A percentile compares a stretch with the other conserved stretches of the same genome.
These are phyloP conservation scores for Drosophila elegans DNA, from an alignment of 1,140 invertebrate species.

Conservation along the genomic window DNA sequence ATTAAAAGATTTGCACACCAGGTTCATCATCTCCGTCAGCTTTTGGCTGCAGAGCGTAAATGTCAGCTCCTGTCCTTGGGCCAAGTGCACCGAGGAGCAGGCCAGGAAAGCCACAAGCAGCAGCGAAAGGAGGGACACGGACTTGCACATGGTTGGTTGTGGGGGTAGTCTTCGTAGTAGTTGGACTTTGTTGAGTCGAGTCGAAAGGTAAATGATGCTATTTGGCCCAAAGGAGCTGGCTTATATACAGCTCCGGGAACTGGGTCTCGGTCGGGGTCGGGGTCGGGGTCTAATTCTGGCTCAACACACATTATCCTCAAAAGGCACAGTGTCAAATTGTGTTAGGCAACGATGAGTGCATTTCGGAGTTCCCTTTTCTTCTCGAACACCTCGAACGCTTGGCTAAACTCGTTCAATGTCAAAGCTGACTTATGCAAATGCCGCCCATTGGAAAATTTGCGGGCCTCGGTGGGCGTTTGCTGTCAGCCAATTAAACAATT, in stretches of 20 bases:
- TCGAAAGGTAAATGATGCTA: conserved; percentile 59
- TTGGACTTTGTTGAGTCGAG: conserved; percentile 15
- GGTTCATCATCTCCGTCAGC: conserved; percentile 47
- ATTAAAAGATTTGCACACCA: conserved; percentile 50
- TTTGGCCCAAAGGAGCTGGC: conserved; percentile 15
- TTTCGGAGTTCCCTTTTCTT: conserved; percentile 12
- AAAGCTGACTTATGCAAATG: conserved; percentile 80
- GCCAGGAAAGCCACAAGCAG: conserved; percentile 18
- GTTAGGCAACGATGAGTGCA: conserved; percentile 73
- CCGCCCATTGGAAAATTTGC: conserved; percentile 5
- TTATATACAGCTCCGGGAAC: conserved; percentile 58
- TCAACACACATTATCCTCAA: conserved; percentile 25
- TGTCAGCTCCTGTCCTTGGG: conserved; percentile 4
- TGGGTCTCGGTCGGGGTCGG: conserved; percentile 17
- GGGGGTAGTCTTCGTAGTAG: no score
- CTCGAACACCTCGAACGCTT: conserved; percentile 17
- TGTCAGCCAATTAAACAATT: conserved; percentile 82
- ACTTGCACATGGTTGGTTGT: conserved; percentile 14
- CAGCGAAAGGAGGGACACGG: conserved; percentile 3
- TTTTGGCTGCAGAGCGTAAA: conserved; percentile 44
- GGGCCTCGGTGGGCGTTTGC: conserved; percentile 9
- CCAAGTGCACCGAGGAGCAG: neutral
- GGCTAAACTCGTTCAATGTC: conserved; percentile 80
- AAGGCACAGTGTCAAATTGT: conserved; percentile 59
- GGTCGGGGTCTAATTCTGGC: neutral